Conservation (phyloP, 37 sponge, comb jelly and placozoan genomes). For the Dysidea cf. avara region DNA sequence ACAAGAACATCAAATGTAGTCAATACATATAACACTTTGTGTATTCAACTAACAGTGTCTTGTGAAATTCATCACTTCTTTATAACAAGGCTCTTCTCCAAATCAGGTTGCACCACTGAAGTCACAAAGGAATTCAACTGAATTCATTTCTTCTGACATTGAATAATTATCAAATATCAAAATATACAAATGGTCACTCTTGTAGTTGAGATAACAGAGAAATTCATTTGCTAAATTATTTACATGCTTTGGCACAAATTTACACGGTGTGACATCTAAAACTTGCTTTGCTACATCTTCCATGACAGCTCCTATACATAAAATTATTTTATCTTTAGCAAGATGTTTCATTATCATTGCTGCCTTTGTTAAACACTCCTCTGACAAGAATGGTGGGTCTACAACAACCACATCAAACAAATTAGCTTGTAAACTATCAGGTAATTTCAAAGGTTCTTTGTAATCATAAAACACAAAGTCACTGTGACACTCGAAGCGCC, state of each 20-base stretch:
- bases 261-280: conserved; percentile 41
- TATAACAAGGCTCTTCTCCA: no score
- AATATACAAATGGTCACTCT: no score
- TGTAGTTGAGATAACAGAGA: conserved; percentile 72
- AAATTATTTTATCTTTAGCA: conserved; percentile 52
- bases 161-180: no score
- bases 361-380: conserved; percentile 65
- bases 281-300: conserved; percentile 42
- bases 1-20: no score
- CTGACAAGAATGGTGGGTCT: conserved; percentile 80
- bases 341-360: conserved; percentile 60
- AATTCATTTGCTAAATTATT: conserved; percentile 73
- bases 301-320: conserved; percentile 71
- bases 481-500: conserved; percentile 51
- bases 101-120: no score
- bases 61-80: no score
- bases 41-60: no score
- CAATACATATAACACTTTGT: no score
- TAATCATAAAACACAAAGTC: conserved; percentile 76
- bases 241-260: conserved; percentile 55
- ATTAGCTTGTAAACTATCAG: conserved; percentile 8
- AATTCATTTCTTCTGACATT: no score
- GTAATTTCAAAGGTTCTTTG: conserved; percentile 63
- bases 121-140: no score
- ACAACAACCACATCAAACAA: conserved; percentile 71